These are phyloP conservation scores for Silvanus unidentatus DNA, from an alignment of 2,888 invertebrate genomes.

Conservation along the genomic window DNA sequence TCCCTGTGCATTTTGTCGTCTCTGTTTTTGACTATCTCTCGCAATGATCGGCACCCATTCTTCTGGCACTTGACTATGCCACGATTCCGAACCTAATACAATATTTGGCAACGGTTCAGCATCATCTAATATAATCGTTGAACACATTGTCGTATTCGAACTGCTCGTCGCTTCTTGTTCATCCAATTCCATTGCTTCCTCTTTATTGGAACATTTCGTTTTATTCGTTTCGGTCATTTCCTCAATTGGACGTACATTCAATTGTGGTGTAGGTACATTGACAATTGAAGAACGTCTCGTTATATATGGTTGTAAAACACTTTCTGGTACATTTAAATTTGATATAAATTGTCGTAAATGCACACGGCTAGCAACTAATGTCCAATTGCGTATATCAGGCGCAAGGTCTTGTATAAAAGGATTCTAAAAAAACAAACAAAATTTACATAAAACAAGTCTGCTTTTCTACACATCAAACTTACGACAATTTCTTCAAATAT, in stretches of 20 bases:
- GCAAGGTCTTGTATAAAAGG: conserved; percentile 37
- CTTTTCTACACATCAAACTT: conserved; percentile 24
- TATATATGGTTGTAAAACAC: conserved; percentile 37
- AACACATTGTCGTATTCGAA: conserved; percentile 21
- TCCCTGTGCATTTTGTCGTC: conserved; percentile 51
- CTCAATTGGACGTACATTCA: conserved; percentile 1
- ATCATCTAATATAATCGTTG: conserved; percentile 29
- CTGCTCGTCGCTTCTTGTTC: conserved; percentile 30
- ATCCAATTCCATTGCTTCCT: conserved; percentile 52
- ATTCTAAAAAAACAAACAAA: conserved; percentile 23
- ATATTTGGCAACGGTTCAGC: conserved; percentile 49
- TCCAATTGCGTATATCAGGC: conserved; percentile 39
- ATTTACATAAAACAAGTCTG: conserved; percentile 1
- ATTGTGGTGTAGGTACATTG: conserved; percentile 10
- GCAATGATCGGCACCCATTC: conserved; percentile 88
- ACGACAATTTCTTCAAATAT: conserved; percentile 43
- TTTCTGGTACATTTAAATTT: conserved; percentile 32
- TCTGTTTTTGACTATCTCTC: conserved; percentile 70
- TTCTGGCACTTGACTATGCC: conserved; percentile 60
- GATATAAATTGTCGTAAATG: conserved; percentile 33
- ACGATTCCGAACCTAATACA: conserved; percentile 52
- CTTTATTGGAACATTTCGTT: background rate
- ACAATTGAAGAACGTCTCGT: conserved; percentile 28
- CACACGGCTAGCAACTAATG: conserved; percentile 31
- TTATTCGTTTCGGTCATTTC: conserved; percentile 5